phyloP scores from a whole-genome alignment of 2,888 invertebrate genomes.

The Chironomus tentans region DNA sequence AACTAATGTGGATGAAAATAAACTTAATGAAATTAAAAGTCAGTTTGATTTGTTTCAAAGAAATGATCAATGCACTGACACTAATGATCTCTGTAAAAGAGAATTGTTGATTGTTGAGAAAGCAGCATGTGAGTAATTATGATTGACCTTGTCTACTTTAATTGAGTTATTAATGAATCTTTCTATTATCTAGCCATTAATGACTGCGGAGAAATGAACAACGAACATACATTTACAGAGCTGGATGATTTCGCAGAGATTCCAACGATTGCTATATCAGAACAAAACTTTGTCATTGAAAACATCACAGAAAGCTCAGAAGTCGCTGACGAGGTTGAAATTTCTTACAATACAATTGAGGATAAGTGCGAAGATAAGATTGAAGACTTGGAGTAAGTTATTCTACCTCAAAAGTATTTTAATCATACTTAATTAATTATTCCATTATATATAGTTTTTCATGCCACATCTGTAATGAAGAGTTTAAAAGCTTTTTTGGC shows the following conservation, averaged over 20 bases:
- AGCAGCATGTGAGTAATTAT: neutral
- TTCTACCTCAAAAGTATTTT: neutral
- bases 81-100: neutral
- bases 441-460: neutral
- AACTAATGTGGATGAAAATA: neutral
- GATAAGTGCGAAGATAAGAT: neutral
- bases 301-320: neutral
- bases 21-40: neutral
- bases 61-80: neutral
- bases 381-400: neutral
- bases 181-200: neutral
- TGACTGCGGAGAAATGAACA: neutral
- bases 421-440: neutral
- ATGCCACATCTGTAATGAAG: slow-evolving; percentile 1
- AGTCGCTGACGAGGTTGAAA: neutral
- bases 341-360: neutral
- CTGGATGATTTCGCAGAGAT: slow-evolving; percentile 2
- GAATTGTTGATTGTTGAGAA: neutral
- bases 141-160: too few relatives aligned
- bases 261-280: neutral
- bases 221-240: neutral
- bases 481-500: neutral
- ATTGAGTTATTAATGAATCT: too few relatives aligned
- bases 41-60: neutral
- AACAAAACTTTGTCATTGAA: neutral